Evolutionary conservation across 1,140 invertebrate species (phyloP).

Genomic region (Mycetomoellerius zeteki): DNA sequence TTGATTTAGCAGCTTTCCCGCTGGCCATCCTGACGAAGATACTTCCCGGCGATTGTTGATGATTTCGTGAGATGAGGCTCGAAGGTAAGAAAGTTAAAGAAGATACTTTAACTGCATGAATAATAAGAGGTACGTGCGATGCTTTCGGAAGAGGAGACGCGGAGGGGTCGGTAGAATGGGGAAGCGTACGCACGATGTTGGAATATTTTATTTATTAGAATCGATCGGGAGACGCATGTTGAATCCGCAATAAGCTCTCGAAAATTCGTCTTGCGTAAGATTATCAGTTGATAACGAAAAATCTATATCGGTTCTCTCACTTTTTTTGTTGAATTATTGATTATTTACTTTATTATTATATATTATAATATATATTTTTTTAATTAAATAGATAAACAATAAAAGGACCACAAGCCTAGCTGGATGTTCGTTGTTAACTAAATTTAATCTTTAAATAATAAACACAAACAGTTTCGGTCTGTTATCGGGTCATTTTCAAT

Average conservation of each 20-base stretch:
- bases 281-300: too few relatives aligned
- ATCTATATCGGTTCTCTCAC: too few relatives aligned
- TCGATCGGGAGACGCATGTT: not conserved
- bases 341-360: too few relatives aligned
- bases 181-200: slow-evolving; percentile 70
- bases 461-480: too few relatives aligned
- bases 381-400: too few relatives aligned
- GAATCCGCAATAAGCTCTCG: not conserved
- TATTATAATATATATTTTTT: too few relatives aligned
- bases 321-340: too few relatives aligned
- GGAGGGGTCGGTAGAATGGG: slow-evolving; percentile 66
- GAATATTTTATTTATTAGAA: slow-evolving; percentile 77
- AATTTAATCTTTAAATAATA: too few relatives aligned
- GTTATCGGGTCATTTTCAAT: too few relatives aligned
- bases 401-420: too few relatives aligned
- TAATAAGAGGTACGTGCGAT: slow-evolving; percentile 73
- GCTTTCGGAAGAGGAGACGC: slow-evolving; percentile 64
- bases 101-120: slow-evolving; percentile 63
- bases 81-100: slow-evolving; percentile 58
- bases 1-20: not conserved
- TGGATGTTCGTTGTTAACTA: too few relatives aligned
- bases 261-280: too few relatives aligned
- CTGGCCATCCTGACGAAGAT: not conserved
- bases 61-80: slow-evolving; percentile 42
- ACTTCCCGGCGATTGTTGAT: slow-evolving; percentile 16